phyloP scores from a whole-genome alignment of 2,888 invertebrate genomes.

The Cyclophora albipunctata region DNA sequence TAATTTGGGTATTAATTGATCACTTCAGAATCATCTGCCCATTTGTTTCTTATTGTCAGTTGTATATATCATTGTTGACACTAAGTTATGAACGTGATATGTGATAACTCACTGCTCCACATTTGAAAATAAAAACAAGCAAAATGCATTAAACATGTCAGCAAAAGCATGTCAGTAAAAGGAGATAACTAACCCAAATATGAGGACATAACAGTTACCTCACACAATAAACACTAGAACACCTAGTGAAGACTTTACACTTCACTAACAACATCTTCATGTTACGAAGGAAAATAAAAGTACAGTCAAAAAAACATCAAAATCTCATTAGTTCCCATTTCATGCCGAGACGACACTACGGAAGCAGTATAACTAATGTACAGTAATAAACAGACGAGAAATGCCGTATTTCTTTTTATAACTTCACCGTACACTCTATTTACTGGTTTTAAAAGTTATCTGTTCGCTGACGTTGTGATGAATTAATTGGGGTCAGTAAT shows the following conservation, averaged over 20 bases:
- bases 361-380: constrained; percentile 75
- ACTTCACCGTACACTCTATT: constrained; percentile 64
- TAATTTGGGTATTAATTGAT: too few species aligned
- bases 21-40: too few species aligned
- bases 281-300: constrained; percentile 66
- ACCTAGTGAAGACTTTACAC: constrained; percentile 33
- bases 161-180: too few species aligned
- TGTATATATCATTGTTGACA: too few species aligned
- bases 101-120: too few species aligned
- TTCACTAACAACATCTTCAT: constrained; percentile 46
- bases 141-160: too few species aligned
- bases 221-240: constrained; percentile 9
- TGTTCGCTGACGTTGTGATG: constrained; percentile 36
- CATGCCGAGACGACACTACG: constrained; percentile 73
- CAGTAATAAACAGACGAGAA: constrained; percentile 70
- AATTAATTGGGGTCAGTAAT: constrained; percentile 6
- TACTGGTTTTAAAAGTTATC: constrained; percentile 64
- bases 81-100: too few species aligned
- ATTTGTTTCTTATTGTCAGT: too few species aligned
- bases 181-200: too few species aligned
- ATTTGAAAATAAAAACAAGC: too few species aligned
- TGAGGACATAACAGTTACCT: too few species aligned
- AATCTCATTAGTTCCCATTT: constrained; percentile 76
- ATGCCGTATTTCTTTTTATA: constrained; percentile 74
- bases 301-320: constrained; percentile 76